Evolutionary conservation across 1,140 invertebrate genomes (phyloP), one percentile per base, ranked within the genome.

Genomic region (Aradophagus sp.): DNA sequence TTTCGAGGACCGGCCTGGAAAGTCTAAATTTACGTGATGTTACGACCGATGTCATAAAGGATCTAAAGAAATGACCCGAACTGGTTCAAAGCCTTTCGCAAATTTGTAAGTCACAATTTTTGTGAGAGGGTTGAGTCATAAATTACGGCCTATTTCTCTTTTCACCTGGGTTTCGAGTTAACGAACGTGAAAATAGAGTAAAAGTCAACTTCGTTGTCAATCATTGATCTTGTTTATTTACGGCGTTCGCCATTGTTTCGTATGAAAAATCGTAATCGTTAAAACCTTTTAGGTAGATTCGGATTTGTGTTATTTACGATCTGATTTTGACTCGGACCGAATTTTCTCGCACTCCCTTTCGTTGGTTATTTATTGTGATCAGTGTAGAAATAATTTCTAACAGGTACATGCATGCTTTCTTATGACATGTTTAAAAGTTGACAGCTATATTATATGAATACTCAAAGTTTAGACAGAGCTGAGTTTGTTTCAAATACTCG

Each of bases 81-180:
- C 65, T 61, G 65, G 65, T 68, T 68, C 56, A 26, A 50, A 69
- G 41, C 55, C 63, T 68, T 68, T 68, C 23, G 35, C 34, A 32
- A 27, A 41, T 38, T 14, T 5, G 17, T 16, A 56, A 38, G 48
- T 65, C 48, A 44, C 45, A 14, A 59, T 61, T 62, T 45, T 62
- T 53, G 26, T 8, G 47, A 45, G 47, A 45, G 39, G 59, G 59
- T 63, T 55, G 23, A 38, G 6, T 12, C 61, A 56, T 65, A 65
- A 65, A 65, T 65, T 48, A 34, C 8, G 50, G 35, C n/a, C 17
- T n/a, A 26, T 1, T n/a, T 29, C 29, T 11, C 29, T 11, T 8
- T 45, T 35, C 31, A 19, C 17, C 6, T 36, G 35, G 36, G 36
- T 34, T 19, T 14, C 10, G 0, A n/a, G n/a, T n/a, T n/a, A n/a